Conservation (phyloP, 1,140 invertebrate species). For the Drosophila arizonae region DNA sequence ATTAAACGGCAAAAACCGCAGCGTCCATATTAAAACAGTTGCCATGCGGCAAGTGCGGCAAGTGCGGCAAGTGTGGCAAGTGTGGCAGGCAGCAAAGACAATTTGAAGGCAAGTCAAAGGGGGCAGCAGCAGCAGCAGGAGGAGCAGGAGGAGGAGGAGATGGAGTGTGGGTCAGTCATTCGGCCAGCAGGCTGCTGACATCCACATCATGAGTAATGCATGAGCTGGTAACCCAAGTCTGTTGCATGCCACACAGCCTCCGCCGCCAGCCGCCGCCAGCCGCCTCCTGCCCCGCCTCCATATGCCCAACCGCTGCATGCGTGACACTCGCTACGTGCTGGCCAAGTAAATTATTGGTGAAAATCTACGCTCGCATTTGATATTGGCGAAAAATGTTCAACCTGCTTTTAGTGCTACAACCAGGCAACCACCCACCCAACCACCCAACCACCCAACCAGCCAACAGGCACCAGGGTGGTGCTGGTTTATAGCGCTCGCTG, state of each 20-base stretch:
- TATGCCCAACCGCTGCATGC: slow-evolving; percentile 44
- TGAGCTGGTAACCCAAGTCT: slow-evolving; percentile 49
- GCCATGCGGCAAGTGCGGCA: slow-evolving; percentile 15
- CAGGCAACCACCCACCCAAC: too few species aligned
- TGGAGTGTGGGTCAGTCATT: not conserved
- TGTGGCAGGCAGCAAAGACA: slow-evolving; percentile 16
- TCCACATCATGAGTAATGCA: slow-evolving; percentile 74
- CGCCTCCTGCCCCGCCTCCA: not conserved
- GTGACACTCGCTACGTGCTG: slow-evolving; percentile 69
- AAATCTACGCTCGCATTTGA: slow-evolving; percentile 54
- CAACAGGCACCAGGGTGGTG: not conserved
- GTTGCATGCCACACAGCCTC: slow-evolving; percentile 47
- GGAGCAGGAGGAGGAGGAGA: too few species aligned
- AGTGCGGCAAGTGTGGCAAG: slow-evolving; percentile 4
- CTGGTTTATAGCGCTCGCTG: slow-evolving; percentile 3
- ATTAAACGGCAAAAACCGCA: slow-evolving; percentile 69
- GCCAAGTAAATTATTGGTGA: slow-evolving; percentile 74
- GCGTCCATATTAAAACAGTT: slow-evolving; percentile 53
- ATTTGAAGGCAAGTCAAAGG: slow-evolving; percentile 21
- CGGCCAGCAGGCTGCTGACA: slow-evolving; percentile 11
- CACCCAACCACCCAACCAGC: not conserved
- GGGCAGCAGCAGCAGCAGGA: not conserved
- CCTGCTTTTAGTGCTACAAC: slow-evolving; percentile 25
- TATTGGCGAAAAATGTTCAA: slow-evolving; percentile 24
- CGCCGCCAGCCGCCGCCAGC: not conserved